These are phyloP conservation scores for Drosophila burlai DNA, from an alignment of 1,140 invertebrate genomes.

Conservation along the genomic window DNA sequence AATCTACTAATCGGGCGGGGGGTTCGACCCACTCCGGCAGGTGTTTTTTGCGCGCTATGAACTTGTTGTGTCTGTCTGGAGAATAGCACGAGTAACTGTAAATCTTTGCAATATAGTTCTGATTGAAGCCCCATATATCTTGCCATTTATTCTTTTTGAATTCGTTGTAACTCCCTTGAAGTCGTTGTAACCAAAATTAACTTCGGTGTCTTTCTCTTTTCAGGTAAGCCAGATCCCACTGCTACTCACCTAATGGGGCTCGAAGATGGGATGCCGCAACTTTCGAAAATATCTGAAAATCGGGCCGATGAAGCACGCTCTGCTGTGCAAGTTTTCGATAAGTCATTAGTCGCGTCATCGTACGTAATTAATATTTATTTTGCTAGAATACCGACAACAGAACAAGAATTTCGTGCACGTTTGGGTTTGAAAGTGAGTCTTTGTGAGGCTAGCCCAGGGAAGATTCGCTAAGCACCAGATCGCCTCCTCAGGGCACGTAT, in stretches of 20 bases:
- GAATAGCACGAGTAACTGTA: slow-evolving; percentile 68
- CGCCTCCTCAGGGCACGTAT: slow-evolving; percentile 68
- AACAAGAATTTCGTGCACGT: slow-evolving; percentile 42
- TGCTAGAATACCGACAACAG: slow-evolving; percentile 59
- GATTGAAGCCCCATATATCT: neutral
- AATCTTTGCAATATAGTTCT: slow-evolving; percentile 38
- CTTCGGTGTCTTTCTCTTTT: slow-evolving; percentile 25
- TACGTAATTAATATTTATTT: slow-evolving; percentile 52
- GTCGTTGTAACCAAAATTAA: slow-evolving; percentile 18
- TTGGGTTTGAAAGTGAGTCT: slow-evolving; percentile 8
- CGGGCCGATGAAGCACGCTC: slow-evolving; percentile 44
- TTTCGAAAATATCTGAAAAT: slow-evolving; percentile 24
- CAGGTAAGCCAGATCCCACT: slow-evolving; percentile 32
- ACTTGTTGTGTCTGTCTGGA: slow-evolving; percentile 10
- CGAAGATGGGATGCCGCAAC: slow-evolving; percentile 2
- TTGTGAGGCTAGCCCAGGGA: slow-evolving; percentile 9
- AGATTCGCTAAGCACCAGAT: slow-evolving; percentile 18
- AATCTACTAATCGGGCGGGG: slow-evolving; percentile 8
- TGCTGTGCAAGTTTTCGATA: slow-evolving; percentile 16
- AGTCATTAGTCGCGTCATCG: slow-evolving; percentile 26
- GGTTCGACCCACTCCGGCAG: slow-evolving; percentile 5
- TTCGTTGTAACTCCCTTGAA: slow-evolving; percentile 29
- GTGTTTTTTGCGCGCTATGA: slow-evolving; percentile 21
- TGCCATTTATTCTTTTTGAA: neutral
- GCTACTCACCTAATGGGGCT: slow-evolving; percentile 3